Conservation (phyloP, 2,888 invertebrate species). For the Leptopilina myrica region DNA sequence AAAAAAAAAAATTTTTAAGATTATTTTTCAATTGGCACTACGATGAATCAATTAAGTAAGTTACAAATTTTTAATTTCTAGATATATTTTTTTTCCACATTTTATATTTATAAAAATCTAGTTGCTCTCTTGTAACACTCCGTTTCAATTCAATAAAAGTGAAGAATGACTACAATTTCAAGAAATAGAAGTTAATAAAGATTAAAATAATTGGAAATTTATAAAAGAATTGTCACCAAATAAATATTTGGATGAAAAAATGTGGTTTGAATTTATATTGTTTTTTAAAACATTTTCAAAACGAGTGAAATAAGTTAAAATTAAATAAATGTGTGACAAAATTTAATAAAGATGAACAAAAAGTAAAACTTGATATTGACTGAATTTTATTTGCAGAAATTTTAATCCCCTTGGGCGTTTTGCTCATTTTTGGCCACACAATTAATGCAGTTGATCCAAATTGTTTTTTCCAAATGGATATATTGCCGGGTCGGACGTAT, state of each 20-base stretch:
- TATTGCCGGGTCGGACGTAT: conserved; percentile 73
- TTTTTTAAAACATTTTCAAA: too few species aligned
- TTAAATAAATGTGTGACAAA: too few species aligned
- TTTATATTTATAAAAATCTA: neutral
- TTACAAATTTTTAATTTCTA: neutral
- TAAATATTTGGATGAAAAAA: too few species aligned
- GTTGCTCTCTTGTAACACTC: too few species aligned
- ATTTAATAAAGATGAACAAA: too few species aligned
- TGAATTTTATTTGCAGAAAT: conserved; percentile 3
- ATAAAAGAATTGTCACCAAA: too few species aligned
- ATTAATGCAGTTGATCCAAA: conserved; percentile 68
- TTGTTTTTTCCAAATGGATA: conserved; percentile 77
- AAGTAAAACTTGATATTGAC: neutral
- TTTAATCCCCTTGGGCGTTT: conserved; percentile 50
- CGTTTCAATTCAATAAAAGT: too few species aligned
- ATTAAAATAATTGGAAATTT: too few species aligned
- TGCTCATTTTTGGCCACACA: conserved; percentile 67
- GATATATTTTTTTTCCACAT: neutral
- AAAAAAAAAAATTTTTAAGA: neutral
- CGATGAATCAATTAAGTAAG: conserved; percentile 26
- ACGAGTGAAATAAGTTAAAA: too few species aligned
- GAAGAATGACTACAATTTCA: too few species aligned
- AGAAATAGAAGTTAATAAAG: too few species aligned
- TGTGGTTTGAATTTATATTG: too few species aligned
- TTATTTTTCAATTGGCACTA: neutral